These are phyloP conservation scores for Onychomys leucogaster DNA, from an alignment of 2,797 vertebrate genomes.

Conservation along the genomic window DNA sequence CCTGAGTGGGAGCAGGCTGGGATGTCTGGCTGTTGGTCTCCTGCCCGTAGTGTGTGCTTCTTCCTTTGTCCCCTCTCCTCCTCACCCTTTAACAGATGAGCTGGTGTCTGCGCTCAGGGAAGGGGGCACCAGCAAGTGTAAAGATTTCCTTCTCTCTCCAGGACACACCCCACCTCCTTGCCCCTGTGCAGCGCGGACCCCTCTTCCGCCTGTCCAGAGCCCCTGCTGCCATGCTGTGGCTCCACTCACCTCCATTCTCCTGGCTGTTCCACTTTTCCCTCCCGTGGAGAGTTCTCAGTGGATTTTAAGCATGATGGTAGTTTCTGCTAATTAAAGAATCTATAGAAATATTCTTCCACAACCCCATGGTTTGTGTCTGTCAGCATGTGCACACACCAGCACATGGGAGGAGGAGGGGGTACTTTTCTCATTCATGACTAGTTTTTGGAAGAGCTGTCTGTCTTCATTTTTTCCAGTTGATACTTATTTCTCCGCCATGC, in stretches of 20 bases:
- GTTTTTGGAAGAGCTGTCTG: not conserved
- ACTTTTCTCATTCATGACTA: not conserved
- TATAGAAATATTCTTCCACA: not conserved
- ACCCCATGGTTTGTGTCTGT: not conserved
- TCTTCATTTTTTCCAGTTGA: not conserved
- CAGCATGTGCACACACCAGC: not conserved
- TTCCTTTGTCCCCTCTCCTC: not conserved
- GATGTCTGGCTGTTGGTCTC: not conserved
- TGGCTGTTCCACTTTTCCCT: not conserved
- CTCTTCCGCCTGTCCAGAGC: rapidly evolving
- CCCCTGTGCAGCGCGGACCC: not conserved
- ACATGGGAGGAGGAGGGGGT: not conserved
- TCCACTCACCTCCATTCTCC: not conserved
- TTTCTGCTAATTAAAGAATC: not conserved
- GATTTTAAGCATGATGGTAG: not conserved
- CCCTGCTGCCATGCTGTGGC: not conserved
- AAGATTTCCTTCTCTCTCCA: not conserved
- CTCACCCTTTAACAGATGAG: not conserved
- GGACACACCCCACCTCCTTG: not conserved
- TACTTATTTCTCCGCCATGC: not conserved
- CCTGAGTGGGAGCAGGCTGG: too few relatives aligned
- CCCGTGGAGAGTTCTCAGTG: not conserved
- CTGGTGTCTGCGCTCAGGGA: not conserved
- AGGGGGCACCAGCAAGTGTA: not conserved
- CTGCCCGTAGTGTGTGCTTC: rapidly evolving